Evolutionary conservation across 2,888 invertebrate species (phyloP).

Genomic region (Octonoba sinensis): DNA sequence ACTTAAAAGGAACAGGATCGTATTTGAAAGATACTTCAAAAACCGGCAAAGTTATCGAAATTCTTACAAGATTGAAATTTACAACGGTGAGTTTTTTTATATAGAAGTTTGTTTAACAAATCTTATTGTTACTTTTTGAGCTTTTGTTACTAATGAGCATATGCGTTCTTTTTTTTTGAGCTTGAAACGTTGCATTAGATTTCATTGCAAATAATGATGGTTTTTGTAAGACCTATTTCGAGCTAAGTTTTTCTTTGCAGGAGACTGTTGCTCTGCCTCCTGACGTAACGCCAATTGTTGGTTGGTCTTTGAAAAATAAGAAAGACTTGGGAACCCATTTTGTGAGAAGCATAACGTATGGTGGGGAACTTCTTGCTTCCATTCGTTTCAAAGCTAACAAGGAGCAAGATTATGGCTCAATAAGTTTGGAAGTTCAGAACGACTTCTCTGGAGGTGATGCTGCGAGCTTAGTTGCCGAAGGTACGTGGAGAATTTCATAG

Average conservation of each 20-base stretch:
- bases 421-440: conserved; percentile 10
- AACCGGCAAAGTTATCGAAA: conserved; percentile 40
- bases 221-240: too few species aligned
- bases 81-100: conserved; percentile 36
- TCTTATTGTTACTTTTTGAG: too few species aligned
- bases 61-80: conserved; percentile 51
- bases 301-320: conserved; percentile 19
- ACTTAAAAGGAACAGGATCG: conserved; percentile 51
- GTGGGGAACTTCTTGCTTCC: conserved; percentile 52
- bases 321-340: conserved; percentile 57
- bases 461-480: conserved; percentile 48
- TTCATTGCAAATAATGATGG: too few species aligned
- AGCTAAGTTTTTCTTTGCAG: neutral
- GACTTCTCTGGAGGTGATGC: conserved; percentile 47
- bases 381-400: conserved; percentile 47
- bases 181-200: too few species aligned
- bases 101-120: neutral
- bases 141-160: too few species aligned
- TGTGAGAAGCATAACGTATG: conserved; percentile 53
- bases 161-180: too few species aligned
- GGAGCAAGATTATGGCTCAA: conserved; percentile 26
- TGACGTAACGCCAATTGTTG: conserved; percentile 25
- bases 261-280: conserved; percentile 33
- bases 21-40: conserved; percentile 43
- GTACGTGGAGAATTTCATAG: conserved; percentile 3